These are phyloP conservation scores for Pachyramphus minor DNA, from an alignment of 2,113 vertebrate genomes.

Conservation along the genomic window DNA sequence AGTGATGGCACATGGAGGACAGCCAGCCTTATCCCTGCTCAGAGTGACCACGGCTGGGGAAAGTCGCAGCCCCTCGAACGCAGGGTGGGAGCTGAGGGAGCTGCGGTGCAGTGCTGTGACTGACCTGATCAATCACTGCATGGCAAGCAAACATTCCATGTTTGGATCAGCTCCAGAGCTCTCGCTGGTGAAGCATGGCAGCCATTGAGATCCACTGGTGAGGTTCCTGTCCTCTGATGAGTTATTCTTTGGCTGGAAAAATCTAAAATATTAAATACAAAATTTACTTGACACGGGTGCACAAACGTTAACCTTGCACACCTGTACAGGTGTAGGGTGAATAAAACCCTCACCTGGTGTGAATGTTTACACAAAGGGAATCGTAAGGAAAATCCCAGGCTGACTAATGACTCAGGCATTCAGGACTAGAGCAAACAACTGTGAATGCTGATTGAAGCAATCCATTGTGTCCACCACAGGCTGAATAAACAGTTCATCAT, in stretches of 20 bases:
- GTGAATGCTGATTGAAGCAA: neutral
- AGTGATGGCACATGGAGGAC: accelerated
- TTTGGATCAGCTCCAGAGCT: neutral
- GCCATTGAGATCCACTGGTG: accelerated
- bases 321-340: accelerated
- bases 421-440: neutral
- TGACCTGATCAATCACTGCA: accelerated
- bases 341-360: neutral
- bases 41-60: neutral
- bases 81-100: neutral
- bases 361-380: neutral
- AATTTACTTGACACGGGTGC: neutral
- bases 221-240: accelerated
- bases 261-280: neutral
- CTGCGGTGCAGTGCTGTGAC: accelerated
- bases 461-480: neutral
- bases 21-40: neutral
- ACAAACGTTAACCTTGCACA: accelerated
- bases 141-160: accelerated
- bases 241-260: neutral
- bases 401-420: neutral
- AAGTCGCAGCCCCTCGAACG: accelerated
- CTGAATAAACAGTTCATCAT: neutral
- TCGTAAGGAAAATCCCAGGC: neutral
- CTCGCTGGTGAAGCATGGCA: accelerated